Evolutionary conservation across 2,888 invertebrate species (phyloP).

Genomic region (Ellobium chinense): DNA sequence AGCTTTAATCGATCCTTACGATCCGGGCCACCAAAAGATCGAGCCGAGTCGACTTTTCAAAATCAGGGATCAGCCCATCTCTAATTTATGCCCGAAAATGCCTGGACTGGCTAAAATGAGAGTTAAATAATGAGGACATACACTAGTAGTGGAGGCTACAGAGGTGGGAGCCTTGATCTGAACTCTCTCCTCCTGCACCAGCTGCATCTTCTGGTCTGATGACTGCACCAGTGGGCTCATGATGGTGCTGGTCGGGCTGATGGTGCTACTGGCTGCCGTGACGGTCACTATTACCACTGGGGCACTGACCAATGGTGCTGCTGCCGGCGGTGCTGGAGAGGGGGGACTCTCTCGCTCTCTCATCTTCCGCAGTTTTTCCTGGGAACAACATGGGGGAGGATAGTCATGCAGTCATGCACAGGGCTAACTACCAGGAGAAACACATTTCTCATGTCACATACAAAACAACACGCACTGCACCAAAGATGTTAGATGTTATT

Average conservation of each 20-base stretch:
- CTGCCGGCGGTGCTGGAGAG: background rate
- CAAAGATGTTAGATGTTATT: too few relatives aligned
- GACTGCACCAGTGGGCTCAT: constrained; percentile 2
- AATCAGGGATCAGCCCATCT: too few relatives aligned
- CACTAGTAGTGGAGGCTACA: background rate
- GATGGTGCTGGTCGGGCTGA: background rate
- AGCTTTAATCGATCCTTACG: too few relatives aligned
- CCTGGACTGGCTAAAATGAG: too few relatives aligned
- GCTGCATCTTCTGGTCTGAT: constrained; percentile 33
- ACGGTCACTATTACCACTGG: background rate
- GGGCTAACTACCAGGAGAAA: too few relatives aligned
- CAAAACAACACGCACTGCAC: too few relatives aligned
- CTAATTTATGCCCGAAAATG: too few relatives aligned
- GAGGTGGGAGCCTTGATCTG: constrained; percentile 23
- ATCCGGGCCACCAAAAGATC: too few relatives aligned
- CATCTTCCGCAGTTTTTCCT: constrained; percentile 28
- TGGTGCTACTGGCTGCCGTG: background rate
- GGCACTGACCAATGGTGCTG: background rate
- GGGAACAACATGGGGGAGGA: background rate
- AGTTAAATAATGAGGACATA: constrained; percentile 17
- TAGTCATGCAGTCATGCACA: constrained; percentile 11
- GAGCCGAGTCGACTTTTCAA: too few relatives aligned
- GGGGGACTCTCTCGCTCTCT: constrained; percentile 7
- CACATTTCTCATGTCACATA: too few relatives aligned
- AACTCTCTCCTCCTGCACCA: constrained; percentile 14